Conservation (phyloP, 2,888 invertebrate genomes). For the Luperina nickerlii region DNA sequence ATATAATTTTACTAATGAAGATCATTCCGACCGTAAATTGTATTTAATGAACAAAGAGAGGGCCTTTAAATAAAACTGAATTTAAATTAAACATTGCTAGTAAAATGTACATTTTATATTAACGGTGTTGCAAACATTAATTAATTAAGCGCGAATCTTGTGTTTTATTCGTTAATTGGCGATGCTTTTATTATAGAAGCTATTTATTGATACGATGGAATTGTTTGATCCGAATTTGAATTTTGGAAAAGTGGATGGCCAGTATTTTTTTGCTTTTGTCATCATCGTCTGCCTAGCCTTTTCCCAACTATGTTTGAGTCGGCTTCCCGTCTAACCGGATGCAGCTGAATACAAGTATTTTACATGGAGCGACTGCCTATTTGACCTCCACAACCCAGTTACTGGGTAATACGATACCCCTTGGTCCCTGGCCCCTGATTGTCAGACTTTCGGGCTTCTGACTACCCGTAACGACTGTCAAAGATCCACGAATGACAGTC, state of each 20-base stretch:
- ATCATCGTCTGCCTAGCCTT: too few relatives aligned
- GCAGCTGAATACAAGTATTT: too few relatives aligned
- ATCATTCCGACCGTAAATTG: constrained; percentile 48
- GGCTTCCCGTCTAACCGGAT: too few relatives aligned
- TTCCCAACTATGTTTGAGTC: too few relatives aligned
- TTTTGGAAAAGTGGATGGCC: neutral
- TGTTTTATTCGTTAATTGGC: constrained; percentile 52
- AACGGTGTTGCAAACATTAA: constrained; percentile 47
- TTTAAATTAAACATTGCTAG: constrained; percentile 56
- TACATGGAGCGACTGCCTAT: too few relatives aligned
- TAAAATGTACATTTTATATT: constrained; percentile 53
- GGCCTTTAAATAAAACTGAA: constrained; percentile 49
- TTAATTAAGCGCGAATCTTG: constrained; percentile 57
- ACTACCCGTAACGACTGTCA: too few relatives aligned
- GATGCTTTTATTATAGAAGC: constrained; percentile 20
- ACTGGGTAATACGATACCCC: too few relatives aligned
- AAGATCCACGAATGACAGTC: too few relatives aligned
- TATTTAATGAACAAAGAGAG: constrained; percentile 50
- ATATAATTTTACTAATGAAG: constrained; percentile 38
- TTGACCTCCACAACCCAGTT: too few relatives aligned
- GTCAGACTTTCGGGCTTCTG: too few relatives aligned
- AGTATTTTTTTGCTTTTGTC: too few relatives aligned
- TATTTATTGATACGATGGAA: constrained; percentile 8
- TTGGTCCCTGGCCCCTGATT: too few relatives aligned
- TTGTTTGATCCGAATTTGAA: constrained; percentile 25